phyloP scores from a whole-genome alignment of 1,140 invertebrate genomes.

The Drosophila cardini region DNA sequence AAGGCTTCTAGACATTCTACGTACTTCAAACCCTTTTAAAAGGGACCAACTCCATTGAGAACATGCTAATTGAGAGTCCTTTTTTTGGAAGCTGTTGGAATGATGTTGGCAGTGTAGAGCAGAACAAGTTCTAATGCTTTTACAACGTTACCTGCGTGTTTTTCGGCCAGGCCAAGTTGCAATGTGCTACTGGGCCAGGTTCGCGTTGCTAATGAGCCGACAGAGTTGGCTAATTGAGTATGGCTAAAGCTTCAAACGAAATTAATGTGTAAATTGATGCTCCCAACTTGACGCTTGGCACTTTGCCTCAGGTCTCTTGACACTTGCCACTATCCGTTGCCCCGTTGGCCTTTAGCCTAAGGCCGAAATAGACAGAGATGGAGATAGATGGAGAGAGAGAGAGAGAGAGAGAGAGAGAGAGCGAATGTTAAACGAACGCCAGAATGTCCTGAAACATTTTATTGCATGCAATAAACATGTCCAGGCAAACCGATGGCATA shows the following conservation, averaged over 20 bases:
- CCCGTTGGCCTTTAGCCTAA: constrained; percentile 17
- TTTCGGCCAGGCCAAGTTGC: constrained; percentile 12
- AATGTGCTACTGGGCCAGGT: background rate
- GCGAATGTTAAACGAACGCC: too few species aligned
- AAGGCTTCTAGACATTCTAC: background rate
- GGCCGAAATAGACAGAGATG: background rate
- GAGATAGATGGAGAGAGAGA: too few species aligned
- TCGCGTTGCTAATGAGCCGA: constrained; percentile 59
- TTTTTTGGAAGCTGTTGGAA: background rate
- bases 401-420: too few species aligned
- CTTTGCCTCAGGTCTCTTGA: background rate
- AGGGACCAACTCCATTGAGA: background rate
- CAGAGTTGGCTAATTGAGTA: constrained; percentile 46
- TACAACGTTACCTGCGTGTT: background rate
- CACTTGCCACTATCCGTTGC: constrained; percentile 2
- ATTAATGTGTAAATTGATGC: constrained; percentile 60
- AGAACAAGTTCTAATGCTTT: constrained; percentile 37
- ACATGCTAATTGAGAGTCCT: constrained; percentile 40
- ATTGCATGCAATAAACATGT: constrained; percentile 54
- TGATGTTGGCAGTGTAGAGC: background rate
- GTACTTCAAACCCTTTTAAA: background rate
- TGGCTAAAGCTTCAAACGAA: constrained; percentile 50
- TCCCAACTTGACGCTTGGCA: constrained; percentile 3
- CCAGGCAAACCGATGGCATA: background rate
- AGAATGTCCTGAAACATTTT: constrained; percentile 29